A percentile compares a stretch with the other conserved stretches of the same genome.
phyloP scores from a whole-genome alignment of 2,113 vertebrate genomes.

The Felis chaus region DNA sequence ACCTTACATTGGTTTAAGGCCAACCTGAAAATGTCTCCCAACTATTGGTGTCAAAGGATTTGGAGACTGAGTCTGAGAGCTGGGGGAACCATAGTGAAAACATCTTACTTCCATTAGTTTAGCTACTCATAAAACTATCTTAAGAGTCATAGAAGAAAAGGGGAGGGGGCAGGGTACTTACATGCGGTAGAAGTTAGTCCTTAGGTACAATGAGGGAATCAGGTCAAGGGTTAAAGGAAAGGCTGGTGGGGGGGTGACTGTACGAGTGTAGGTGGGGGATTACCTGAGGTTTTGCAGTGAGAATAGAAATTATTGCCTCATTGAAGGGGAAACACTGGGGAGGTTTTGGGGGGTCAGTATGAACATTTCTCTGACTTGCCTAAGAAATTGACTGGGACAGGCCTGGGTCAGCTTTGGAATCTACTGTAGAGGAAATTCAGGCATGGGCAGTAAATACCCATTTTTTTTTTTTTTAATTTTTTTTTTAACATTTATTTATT shows the following conservation, averaged over 20 bases:
- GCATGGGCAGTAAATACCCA: background rate
- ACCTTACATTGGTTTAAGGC: background rate
- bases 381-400: background rate
- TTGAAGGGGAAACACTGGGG: background rate
- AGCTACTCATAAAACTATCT: conserved; percentile 10
- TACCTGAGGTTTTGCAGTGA: background rate
- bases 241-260: background rate
- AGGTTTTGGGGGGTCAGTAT: background rate
- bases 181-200: background rate
- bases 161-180: background rate
- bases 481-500: no score
- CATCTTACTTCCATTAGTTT: background rate
- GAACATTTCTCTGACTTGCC: background rate
- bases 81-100: background rate
- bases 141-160: conserved; percentile 17
- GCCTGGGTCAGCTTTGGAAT: background rate
- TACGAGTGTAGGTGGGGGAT: background rate
- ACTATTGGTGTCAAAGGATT: background rate
- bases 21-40: background rate
- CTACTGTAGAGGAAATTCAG: background rate
- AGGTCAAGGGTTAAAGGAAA: background rate
- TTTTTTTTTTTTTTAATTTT: no score
- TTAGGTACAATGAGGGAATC: background rate
- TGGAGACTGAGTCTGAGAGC: background rate
- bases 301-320: background rate